Percentiles rank a stretch among this genome's conserved stretches.
These are phyloP conservation scores for Lutjanus campechanus DNA, from an alignment of 2,797 vertebrate species.

Conservation along the genomic window DNA sequence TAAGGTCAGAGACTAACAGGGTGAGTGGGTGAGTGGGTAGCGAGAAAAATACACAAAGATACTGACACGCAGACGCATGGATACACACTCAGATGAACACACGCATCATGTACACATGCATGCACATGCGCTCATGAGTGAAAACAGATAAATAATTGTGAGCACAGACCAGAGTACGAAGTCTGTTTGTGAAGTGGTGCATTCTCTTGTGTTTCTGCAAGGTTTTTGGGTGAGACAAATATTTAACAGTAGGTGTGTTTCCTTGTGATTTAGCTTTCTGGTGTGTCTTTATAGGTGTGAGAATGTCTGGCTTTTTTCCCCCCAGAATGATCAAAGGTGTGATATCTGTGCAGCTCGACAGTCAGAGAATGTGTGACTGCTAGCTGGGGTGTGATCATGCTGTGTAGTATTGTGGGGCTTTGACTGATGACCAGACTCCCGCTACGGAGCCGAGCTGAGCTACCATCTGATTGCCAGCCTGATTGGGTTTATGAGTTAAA, in stretches of 20 bases:
- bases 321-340: slow-evolving; percentile 34
- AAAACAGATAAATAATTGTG: slow-evolving; percentile 13
- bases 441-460: slow-evolving; percentile 52
- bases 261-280: slow-evolving; percentile 2
- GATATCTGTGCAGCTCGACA: slow-evolving; percentile 24
- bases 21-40: slow-evolving; percentile 58
- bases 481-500: slow-evolving; percentile 71
- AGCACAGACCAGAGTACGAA: neutral
- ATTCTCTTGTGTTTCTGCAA: neutral
- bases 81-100: slow-evolving; percentile 11
- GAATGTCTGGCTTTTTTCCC: neutral
- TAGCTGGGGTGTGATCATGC: slow-evolving; percentile 46
- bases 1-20: slow-evolving; percentile 73
- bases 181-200: neutral
- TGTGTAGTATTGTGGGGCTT: slow-evolving; percentile 54
- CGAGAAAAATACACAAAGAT: slow-evolving; percentile 36
- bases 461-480: slow-evolving; percentile 67
- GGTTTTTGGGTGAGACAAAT: slow-evolving; percentile 12
- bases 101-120: neutral
- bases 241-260: slow-evolving; percentile 11
- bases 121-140: slow-evolving; percentile 8
- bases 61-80: neutral
- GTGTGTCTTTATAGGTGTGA: slow-evolving; percentile 31
- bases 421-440: slow-evolving; percentile 69
- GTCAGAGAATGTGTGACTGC: slow-evolving; percentile 40